Base-by-base conservation (phyloP, 2,888 invertebrate genomes). In the Sinelater perroti region DNA sequence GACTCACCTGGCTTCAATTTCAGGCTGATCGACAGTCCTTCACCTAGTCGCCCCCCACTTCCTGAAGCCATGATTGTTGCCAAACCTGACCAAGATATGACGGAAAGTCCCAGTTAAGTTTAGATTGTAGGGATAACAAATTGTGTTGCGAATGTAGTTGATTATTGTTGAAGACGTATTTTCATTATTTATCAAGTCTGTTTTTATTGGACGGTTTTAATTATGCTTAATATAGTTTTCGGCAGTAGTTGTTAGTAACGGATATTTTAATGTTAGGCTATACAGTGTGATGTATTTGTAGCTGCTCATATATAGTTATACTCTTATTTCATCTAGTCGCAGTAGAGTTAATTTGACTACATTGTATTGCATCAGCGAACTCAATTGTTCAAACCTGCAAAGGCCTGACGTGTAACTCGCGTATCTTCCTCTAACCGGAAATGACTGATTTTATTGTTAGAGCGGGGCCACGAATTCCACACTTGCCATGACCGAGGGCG, bases 1-100 rank as follows among this genome's bases (percentile, higher is more conserved):
- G 85, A 84, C 72, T 85, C 85, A 2, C 84, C 85, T 5, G 80
- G 82, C 55, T 84, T 84, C 69, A 80, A 79, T 45, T 83, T 82
- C 72, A 68, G 78, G 56, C 73, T 73, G 58, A 81, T 83, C 21
- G 84, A 84, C 69, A 83, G 83, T 69, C 83, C 83, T 3, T 82
- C 82, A 1, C 82, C 83, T 1, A 78, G 76, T 65, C 76, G 80
- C 30, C 67, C 71, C 31, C 70, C 74, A 31, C 71, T 74, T 2
- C 75, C 77, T 24, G 74, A 75, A 59, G 71, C 72, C 2, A 75
- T 76, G 75, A 69, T 74, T 46, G 69, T 74, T 17, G 72, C 75
- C 2, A 78, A 77, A 60, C 68, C 71, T 30, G 79, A 79, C 68
- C 77, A 78, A 62, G 77, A 77, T 67, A 78, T 78, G 78, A 66